These are phyloP conservation scores for Falco cherrug DNA, from an alignment of 2,797 vertebrate genomes.

Conservation along the genomic window DNA sequence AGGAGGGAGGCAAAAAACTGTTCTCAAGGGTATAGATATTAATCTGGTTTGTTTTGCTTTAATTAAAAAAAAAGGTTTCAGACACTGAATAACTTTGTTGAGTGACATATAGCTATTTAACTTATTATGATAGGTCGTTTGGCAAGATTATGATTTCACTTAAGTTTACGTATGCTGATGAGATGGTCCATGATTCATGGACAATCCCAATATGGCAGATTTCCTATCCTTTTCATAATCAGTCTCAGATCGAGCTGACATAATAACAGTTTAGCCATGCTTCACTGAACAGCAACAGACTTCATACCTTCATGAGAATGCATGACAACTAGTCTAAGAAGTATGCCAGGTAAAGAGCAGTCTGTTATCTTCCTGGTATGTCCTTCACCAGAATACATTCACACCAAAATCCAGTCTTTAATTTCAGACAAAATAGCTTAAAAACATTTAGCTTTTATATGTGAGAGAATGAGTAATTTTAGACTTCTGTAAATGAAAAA, in stretches of 20 bases:
- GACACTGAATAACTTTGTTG: neutral
- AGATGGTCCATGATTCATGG: neutral
- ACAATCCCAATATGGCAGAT: neutral
- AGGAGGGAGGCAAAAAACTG: neutral
- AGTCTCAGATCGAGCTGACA: neutral
- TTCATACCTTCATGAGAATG: neutral
- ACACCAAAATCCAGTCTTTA: neutral
- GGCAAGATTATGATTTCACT: neutral
- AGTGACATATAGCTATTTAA: neutral
- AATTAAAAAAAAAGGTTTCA: neutral
- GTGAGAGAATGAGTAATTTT: neutral
- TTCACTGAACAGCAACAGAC: neutral
- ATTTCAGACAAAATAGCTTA: neutral
- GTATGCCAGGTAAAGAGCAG: neutral
- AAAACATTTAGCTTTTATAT: neutral
- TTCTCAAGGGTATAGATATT: neutral
- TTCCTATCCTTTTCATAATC: neutral
- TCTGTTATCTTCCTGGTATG: neutral
- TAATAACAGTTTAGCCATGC: neutral
- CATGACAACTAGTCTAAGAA: neutral
- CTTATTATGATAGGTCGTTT: neutral
- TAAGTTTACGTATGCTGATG: neutral
- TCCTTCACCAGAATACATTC: neutral
- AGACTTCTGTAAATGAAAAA: neutral
- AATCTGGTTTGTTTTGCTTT: neutral